Conservation (phyloP, 2,113 vertebrate species). For the Scolopax mira region DNA sequence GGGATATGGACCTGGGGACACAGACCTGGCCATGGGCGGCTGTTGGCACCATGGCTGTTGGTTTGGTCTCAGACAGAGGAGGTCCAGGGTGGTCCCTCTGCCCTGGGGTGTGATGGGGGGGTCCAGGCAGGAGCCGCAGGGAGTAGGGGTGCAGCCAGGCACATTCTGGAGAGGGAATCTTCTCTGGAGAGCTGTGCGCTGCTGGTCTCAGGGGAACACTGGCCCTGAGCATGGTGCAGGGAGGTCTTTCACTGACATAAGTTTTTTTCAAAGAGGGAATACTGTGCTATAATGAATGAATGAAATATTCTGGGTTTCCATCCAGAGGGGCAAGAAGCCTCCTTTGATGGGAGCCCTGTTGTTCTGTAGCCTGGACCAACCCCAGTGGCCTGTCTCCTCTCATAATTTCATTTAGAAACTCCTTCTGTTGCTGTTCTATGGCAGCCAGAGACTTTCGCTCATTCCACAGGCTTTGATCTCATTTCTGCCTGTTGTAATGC, state of each 20-base stretch:
- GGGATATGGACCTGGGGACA: background rate
- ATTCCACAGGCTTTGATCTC: accelerated
- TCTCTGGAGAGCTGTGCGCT: accelerated
- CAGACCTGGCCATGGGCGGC: background rate
- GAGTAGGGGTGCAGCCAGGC: accelerated
- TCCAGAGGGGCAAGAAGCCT: background rate
- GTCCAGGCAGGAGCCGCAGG: background rate
- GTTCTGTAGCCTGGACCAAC: background rate
- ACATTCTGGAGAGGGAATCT: accelerated
- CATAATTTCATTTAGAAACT: background rate
- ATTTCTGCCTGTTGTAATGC: background rate
- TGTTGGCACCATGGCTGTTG: accelerated
- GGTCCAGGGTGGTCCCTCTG: no score
- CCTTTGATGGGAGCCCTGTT: background rate
- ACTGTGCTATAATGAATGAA: accelerated
- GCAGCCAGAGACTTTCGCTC: background rate
- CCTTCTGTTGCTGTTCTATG: background rate
- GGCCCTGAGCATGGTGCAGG: background rate
- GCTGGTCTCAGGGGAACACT: background rate
- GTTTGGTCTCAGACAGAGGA: no score
- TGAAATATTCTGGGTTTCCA: background rate
- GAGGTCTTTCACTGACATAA: background rate
- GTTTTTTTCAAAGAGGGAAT: background rate
- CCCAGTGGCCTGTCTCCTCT: background rate
- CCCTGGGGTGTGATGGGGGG: no score